Evolutionary conservation across 2,888 invertebrate genomes (phyloP).

Genomic region (Drosophila rellima): DNA sequence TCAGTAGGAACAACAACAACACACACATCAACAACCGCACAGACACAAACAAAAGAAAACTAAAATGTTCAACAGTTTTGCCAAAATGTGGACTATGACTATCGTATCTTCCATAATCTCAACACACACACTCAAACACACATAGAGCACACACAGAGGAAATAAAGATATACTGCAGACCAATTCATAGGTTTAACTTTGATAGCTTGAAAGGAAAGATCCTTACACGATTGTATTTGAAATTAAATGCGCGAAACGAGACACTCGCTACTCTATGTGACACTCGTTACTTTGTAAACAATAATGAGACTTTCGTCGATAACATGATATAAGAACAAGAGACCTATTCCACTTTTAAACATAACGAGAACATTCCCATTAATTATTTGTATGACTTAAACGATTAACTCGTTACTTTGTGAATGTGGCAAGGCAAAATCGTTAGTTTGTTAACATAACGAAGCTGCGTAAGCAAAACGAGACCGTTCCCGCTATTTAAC

Average conservation of each 20-base stretch:
- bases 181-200: conserved; percentile 12
- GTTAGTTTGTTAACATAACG: no score
- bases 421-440: no score
- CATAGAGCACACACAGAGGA: conserved; percentile 23
- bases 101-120: conserved; percentile 85
- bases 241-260: neutral
- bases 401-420: no score
- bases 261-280: neutral
- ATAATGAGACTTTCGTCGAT: neutral
- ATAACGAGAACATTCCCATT: no score
- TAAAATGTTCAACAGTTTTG: conserved; percentile 81
- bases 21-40: conserved; percentile 11
- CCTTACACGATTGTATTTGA: conserved; percentile 35
- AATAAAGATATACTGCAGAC: conserved; percentile 6
- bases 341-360: no score
- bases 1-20: conserved; percentile 85
- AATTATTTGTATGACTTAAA: no score
- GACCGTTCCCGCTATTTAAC: no score
- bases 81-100: conserved; percentile 85
- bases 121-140: conserved; percentile 39
- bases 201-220: conserved; percentile 10
- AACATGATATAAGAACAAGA: no score
- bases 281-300: neutral
- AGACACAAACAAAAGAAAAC: conserved; percentile 22
- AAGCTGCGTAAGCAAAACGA: no score